phyloP scores from a whole-genome alignment of 2,113 vertebrate species.

The Balaeniceps rex region DNA sequence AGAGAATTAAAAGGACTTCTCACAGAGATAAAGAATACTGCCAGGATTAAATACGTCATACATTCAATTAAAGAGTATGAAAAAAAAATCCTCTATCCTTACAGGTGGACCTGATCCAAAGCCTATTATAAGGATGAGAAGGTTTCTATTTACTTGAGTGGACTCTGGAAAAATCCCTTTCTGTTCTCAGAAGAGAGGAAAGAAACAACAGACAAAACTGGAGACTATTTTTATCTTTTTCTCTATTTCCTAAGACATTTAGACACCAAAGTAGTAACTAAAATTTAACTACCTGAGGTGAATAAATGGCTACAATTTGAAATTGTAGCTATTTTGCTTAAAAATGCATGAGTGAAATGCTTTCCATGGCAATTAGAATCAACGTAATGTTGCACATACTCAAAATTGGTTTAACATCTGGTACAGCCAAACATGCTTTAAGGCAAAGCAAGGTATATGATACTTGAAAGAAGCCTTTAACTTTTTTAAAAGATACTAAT shows the following conservation, averaged over 20 bases:
- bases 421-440: neutral
- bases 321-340: neutral
- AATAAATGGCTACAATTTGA: neutral
- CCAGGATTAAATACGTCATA: constrained; percentile 25
- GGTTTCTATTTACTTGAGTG: neutral
- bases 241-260: neutral
- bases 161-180: neutral
- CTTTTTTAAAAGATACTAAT: neutral
- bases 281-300: neutral
- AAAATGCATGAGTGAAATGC: neutral
- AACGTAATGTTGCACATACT: constrained; percentile 24
- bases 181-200: neutral
- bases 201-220: neutral
- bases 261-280: neutral
- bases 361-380: constrained; percentile 14
- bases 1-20: constrained; percentile 44
- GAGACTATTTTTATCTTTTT: neutral
- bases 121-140: neutral
- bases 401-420: neutral
- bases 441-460: neutral
- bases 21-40: constrained; percentile 29
- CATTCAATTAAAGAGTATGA: neutral
- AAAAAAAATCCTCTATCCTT: neutral
- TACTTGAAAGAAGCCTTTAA: neutral
- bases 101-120: neutral